Conservation (phyloP, 2,113 vertebrate genomes). For the Sphyrna mokarran region DNA sequence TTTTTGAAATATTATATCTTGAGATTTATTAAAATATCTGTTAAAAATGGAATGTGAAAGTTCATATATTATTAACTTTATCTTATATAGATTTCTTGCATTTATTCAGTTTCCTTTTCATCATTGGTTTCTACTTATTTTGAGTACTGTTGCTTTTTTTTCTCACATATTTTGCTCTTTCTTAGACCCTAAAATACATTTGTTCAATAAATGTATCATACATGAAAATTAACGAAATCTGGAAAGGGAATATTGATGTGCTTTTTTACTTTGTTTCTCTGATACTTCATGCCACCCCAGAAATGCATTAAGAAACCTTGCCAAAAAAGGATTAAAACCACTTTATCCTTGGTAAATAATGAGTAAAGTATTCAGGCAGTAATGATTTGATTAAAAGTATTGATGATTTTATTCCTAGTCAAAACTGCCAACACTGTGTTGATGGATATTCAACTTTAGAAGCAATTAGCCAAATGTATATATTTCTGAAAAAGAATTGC, state of each 20-base stretch:
- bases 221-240: not conserved
- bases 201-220: not conserved
- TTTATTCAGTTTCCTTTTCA: not conserved
- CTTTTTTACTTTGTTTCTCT: not conserved
- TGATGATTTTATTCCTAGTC: not conserved
- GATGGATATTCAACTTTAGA: not conserved
- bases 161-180: not conserved
- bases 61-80: not conserved
- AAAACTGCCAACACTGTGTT: not conserved
- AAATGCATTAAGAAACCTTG: not conserved
- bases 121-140: not conserved
- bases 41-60: not conserved
- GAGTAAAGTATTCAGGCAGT: not conserved
- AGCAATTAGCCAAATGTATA: not conserved
- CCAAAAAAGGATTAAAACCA: not conserved
- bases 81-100: not conserved
- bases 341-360: not conserved
- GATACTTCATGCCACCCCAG: not conserved
- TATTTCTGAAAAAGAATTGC: not conserved
- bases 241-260: not conserved
- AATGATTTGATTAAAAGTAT: not conserved
- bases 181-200: not conserved
- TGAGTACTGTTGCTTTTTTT: not conserved
- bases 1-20: not conserved
- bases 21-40: not conserved